Conservation (phyloP, 2,888 invertebrate species). For the Thereva nobilitata region DNA sequence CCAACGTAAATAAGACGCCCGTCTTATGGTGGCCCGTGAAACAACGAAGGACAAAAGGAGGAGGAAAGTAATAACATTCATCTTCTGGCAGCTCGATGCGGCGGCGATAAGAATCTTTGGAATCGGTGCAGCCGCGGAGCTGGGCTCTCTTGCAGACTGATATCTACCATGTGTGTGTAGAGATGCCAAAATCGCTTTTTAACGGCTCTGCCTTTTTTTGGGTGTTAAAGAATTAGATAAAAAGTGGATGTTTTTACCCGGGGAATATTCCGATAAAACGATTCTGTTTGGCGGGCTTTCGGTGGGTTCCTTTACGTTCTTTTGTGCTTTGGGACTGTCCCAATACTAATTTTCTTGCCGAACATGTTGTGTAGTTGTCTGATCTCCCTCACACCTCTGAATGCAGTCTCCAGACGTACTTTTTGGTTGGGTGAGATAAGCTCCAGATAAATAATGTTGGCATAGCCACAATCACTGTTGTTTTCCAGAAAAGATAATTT, state of each 20-base stretch:
- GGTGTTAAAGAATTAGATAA: conserved; percentile 29
- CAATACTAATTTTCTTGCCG: too few relatives aligned
- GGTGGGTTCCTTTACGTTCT: not conserved
- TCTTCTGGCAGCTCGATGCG: conserved; percentile 33
- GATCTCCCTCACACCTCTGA: too few relatives aligned
- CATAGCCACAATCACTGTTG: too few relatives aligned
- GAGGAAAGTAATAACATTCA: conserved; percentile 39
- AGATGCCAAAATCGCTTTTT: conserved; percentile 29
- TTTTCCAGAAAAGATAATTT: too few relatives aligned
- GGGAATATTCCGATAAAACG: conserved; percentile 9
- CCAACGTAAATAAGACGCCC: too few relatives aligned
- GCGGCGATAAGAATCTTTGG: conserved; percentile 36
- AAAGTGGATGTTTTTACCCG: conserved; percentile 9
- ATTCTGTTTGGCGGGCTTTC: not conserved
- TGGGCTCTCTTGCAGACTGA: conserved; percentile 1
- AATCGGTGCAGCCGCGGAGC: conserved; percentile 32
- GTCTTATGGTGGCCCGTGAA: not conserved
- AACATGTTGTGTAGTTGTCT: too few relatives aligned
- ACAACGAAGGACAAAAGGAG: conserved; percentile 14
- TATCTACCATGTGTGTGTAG: not conserved
- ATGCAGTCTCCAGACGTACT: too few relatives aligned
- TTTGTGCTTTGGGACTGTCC: too few relatives aligned
- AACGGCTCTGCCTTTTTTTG: conserved; percentile 20
- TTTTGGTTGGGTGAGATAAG: too few relatives aligned
- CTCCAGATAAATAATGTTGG: too few relatives aligned